phyloP scores from a whole-genome alignment of 2,888 invertebrate genomes.

The Polymixis flavicincta region DNA sequence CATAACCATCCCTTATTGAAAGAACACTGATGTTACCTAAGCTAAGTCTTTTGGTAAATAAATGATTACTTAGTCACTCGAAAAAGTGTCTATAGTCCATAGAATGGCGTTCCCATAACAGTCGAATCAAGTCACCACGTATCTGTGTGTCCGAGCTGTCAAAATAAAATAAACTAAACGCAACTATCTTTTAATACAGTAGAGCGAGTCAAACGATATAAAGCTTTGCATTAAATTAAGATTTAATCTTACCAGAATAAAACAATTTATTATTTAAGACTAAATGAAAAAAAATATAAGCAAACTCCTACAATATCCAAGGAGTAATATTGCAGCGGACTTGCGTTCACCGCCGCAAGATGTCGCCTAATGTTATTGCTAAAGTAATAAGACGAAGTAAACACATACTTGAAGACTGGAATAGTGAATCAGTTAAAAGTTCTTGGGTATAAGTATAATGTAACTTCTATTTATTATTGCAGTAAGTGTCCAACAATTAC shows the following conservation, averaged over 20 bases:
- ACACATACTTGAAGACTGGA: conserved; percentile 29
- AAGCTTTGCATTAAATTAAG: background rate
- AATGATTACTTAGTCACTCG: background rate
- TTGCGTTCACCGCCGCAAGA: conserved; percentile 48
- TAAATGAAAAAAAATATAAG: conserved; percentile 21
- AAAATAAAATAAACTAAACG: background rate
- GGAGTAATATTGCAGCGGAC: conserved; percentile 24
- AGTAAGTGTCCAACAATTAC: background rate
- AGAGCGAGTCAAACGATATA: background rate
- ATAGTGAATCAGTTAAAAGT: conserved; percentile 9
- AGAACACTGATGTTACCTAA: too few species aligned
- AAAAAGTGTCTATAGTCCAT: background rate
- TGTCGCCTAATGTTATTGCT: conserved; percentile 38
- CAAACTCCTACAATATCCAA: conserved; percentile 25
- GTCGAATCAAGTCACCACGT: background rate
- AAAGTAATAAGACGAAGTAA: conserved; percentile 37
- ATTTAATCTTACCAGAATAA: background rate
- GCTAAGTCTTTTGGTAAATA: too few species aligned
- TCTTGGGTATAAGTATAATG: background rate
- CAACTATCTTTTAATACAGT: background rate
- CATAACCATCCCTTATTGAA: too few species aligned
- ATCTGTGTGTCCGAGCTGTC: background rate
- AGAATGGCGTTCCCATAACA: background rate
- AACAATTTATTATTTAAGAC: background rate
- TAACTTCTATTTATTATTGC: background rate